Conservation (phyloP, 2,797 vertebrate species). For the Hippocampus kuda region DNA sequence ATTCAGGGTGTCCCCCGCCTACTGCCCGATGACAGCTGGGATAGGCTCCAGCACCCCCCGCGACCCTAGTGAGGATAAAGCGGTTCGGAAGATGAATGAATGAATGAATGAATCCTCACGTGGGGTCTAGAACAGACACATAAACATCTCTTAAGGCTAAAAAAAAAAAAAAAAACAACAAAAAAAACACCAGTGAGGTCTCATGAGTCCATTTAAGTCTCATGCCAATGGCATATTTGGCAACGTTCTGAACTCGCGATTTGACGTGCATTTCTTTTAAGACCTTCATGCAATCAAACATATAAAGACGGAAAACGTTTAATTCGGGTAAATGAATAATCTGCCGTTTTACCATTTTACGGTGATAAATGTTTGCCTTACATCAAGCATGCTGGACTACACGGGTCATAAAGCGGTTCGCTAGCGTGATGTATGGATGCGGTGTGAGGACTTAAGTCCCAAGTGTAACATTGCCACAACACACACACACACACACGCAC, state of each 20-base stretch:
- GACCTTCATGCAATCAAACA: background rate
- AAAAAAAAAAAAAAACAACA: too few relatives aligned
- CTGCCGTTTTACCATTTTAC: background rate
- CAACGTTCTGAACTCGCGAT: background rate
- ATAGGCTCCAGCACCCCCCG: too few relatives aligned
- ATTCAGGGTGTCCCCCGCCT: too few relatives aligned
- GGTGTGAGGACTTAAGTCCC: conserved; percentile 26
- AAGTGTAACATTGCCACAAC: conserved; percentile 38
- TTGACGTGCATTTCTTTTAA: background rate
- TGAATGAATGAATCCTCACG: too few relatives aligned
- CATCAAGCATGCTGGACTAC: conserved; percentile 4
- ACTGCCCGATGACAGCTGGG: too few relatives aligned
- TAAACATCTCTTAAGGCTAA: too few relatives aligned
- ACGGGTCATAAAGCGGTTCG: conserved; percentile 7
- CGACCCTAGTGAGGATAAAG: too few relatives aligned
- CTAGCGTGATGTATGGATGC: conserved; percentile 13
- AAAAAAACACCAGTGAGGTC: background rate
- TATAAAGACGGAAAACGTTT: background rate
- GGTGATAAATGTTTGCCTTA: background rate
- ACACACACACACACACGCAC: conserved; percentile 21
- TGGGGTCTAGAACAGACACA: too few relatives aligned
- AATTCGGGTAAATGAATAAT: background rate
- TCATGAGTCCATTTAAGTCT: background rate
- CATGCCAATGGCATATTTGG: background rate
- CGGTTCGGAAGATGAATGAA: too few relatives aligned